A percentile compares a stretch with the other conserved stretches of the same genome.
These are phyloP conservation scores for Etheostoma spectabile DNA, from an alignment of 2,113 vertebrate species.

Conservation along the genomic window DNA sequence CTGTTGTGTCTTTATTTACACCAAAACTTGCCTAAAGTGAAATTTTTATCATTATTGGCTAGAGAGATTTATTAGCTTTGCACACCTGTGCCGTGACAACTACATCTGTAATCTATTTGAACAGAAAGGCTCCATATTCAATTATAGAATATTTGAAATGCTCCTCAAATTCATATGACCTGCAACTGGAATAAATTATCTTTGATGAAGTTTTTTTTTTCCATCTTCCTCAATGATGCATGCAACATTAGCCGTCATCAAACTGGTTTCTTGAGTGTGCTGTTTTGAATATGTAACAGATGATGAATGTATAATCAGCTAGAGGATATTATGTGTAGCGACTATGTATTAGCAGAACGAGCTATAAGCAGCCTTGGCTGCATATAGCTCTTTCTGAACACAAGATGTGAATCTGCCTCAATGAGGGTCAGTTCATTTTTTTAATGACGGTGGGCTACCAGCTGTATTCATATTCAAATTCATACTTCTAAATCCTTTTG, in stretches of 20 bases:
- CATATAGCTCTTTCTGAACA: conserved; percentile 38
- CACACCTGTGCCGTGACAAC: conserved; percentile 25
- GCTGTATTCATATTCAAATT: conserved; percentile 70
- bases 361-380: conserved; percentile 29
- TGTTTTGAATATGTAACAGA: conserved; percentile 76
- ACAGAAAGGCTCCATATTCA: conserved; percentile 42
- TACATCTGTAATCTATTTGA: conserved; percentile 33
- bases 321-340: conserved; percentile 51
- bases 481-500: conserved; percentile 55
- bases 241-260: conserved; percentile 72
- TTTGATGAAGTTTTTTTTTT: conserved; percentile 57
- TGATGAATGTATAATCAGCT: conserved; percentile 75
- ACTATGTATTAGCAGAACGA: conserved; percentile 47
- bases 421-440: conserved; percentile 53
- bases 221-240: conserved; percentile 60
- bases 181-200: conserved; percentile 71
- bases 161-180: conserved; percentile 47
- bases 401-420: conserved; percentile 18
- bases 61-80: conserved; percentile 1
- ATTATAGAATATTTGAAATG: conserved; percentile 58
- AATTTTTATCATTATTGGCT: conserved; percentile 23
- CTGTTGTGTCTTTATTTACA: conserved; percentile 44
- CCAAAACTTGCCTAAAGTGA: conserved; percentile 21
- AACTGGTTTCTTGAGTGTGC: conserved; percentile 58
- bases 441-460: conserved; percentile 38